Conservation (phyloP, 2,797 vertebrate genomes). For the Microcaecilia unicolor region DNA sequence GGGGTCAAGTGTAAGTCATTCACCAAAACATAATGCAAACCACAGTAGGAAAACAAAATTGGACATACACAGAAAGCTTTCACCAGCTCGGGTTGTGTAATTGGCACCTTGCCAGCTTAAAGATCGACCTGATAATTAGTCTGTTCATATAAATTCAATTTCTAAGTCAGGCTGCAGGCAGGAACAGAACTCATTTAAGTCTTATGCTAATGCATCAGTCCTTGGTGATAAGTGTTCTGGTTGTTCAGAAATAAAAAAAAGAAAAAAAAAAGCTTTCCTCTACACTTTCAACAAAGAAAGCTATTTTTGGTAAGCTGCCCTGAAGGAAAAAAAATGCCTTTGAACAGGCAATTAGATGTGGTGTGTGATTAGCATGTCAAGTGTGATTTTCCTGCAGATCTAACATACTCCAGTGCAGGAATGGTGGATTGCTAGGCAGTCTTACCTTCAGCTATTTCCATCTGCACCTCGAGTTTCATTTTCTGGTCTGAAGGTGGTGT, state of each 20-base stretch:
- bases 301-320: constrained; percentile 1
- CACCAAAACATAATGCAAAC: no score
- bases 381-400: constrained; percentile 6
- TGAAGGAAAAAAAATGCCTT: neutral
- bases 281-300: neutral
- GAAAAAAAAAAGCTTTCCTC: neutral
- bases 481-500: no score
- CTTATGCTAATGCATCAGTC: neutral
- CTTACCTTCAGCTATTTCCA: no score
- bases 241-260: neutral
- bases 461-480: no score
- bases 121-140: neutral
- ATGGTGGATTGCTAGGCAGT: no score
- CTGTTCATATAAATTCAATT: neutral
- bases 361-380: neutral
- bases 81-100: neutral
- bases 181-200: constrained; percentile 1
- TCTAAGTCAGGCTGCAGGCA: neutral
- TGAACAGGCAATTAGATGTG: constrained; percentile 2
- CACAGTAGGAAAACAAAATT: no score
- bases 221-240: neutral
- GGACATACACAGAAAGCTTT: no score
- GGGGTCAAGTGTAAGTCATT: no score
- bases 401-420: constrained; percentile 2
- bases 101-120: neutral